Percentiles rank a stretch among this genome's conserved stretches.
Conservation (phyloP, 2,797 vertebrate genomes). For the Scolopax bukidnonensis region DNA sequence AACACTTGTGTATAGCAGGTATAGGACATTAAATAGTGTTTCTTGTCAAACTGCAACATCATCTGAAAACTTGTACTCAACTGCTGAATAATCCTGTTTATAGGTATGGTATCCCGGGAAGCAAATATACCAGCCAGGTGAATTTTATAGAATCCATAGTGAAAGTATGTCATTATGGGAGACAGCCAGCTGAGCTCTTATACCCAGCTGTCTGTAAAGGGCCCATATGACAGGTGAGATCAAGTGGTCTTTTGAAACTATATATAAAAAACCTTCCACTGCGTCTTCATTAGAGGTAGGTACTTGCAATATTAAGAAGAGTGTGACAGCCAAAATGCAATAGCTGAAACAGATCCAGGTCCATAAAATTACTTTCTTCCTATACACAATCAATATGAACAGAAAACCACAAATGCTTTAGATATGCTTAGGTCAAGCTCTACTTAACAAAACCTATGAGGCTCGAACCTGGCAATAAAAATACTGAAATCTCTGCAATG, state of each 20-base stretch:
- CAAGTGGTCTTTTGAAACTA: neutral
- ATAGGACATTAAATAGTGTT: neutral
- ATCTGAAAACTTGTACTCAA: neutral
- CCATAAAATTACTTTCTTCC: neutral
- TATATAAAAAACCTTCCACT: neutral
- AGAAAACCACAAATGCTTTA: neutral
- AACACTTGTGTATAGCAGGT: neutral
- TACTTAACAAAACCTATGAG: neutral
- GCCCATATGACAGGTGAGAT: neutral
- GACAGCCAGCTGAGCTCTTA: neutral
- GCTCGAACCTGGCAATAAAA: neutral
- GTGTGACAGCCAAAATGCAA: neutral
- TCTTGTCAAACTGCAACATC: neutral
- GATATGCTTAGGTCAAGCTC: neutral
- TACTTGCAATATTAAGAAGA: neutral
- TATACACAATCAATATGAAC: neutral
- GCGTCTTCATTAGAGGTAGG: fast-evolving
- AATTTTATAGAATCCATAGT: neutral
- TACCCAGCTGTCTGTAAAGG: neutral
- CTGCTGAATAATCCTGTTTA: neutral
- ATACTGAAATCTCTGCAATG: neutral
- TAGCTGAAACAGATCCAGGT: neutral
- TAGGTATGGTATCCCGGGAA: neutral
- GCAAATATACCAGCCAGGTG: neutral
- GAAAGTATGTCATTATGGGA: neutral